phyloP scores from a whole-genome alignment of 2,888 invertebrate species.

The Erebia palarica region DNA sequence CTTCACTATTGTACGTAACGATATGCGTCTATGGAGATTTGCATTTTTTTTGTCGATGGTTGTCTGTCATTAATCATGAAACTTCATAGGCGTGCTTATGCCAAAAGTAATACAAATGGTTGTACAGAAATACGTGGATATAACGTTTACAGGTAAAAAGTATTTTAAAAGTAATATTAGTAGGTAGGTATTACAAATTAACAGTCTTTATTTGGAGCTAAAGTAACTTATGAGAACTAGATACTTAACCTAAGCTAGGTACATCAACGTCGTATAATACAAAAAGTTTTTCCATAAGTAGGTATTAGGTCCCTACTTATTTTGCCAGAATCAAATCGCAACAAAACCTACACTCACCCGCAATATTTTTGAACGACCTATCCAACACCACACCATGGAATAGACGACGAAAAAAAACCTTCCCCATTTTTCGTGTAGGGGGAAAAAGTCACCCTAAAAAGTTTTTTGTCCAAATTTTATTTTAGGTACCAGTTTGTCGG shows the following conservation, averaged over 20 bases:
- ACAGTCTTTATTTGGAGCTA: slow-evolving; percentile 8
- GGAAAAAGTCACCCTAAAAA: too few relatives aligned
- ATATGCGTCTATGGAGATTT: too few relatives aligned
- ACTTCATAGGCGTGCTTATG: too few relatives aligned
- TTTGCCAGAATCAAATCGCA: not conserved
- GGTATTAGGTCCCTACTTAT: not conserved
- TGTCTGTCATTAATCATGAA: too few relatives aligned
- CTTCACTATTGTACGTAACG: too few relatives aligned
- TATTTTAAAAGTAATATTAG: not conserved
- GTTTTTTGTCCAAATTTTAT: too few relatives aligned
- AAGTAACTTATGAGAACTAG: not conserved
- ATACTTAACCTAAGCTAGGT: not conserved
- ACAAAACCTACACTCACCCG: not conserved
- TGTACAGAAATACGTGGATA: too few relatives aligned
- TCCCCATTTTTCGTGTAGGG: not conserved
- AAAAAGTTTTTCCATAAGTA: not conserved
- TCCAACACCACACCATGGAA: too few relatives aligned
- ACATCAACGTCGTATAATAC: not conserved
- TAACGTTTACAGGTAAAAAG: not conserved
- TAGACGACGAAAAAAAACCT: not conserved
- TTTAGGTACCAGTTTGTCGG: not conserved
- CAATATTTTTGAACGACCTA: too few relatives aligned
- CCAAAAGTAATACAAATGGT: too few relatives aligned
- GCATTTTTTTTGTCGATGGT: too few relatives aligned
- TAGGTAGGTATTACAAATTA: slow-evolving; percentile 13